Evolutionary conservation across 1,140 invertebrate genomes (phyloP).

Genomic region (Lysiphlebus fabarum): DNA sequence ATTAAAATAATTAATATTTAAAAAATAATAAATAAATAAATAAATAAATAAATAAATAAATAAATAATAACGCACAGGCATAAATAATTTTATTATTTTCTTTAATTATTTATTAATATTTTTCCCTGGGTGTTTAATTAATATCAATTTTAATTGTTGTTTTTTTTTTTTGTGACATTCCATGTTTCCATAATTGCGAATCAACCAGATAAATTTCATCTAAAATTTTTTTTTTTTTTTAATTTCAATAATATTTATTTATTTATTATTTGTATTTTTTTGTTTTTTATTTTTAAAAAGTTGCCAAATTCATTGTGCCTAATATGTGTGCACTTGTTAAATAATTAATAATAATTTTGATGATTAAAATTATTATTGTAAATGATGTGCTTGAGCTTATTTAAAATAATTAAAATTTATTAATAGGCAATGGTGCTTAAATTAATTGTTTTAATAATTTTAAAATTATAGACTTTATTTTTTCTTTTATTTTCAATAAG

Average conservation of each 20-base stretch:
- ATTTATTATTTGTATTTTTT: constrained; percentile 4
- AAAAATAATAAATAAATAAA: constrained; percentile 15
- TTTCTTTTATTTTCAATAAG: too few species aligned
- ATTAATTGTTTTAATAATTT: too few species aligned
- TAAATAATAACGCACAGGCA: constrained; percentile 7
- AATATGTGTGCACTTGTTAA: neutral
- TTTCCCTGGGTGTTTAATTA: constrained; percentile 17
- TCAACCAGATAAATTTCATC: neutral
- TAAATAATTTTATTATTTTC: constrained; percentile 18
- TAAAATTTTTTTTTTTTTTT: constrained; percentile 9
- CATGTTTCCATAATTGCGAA: constrained; percentile 41
- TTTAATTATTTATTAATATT: constrained; percentile 10
- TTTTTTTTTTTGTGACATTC: constrained; percentile 46
- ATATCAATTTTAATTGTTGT: constrained; percentile 30
- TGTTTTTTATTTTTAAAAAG: neutral
- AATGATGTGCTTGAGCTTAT: too few species aligned
- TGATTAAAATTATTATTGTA: too few species aligned
- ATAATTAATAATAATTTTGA: too few species aligned
- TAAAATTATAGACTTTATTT: too few species aligned
- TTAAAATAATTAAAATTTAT: too few species aligned
- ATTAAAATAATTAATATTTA: constrained; percentile 17
- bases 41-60: neutral
- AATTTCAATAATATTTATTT: constrained; percentile 11
- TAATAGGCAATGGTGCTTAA: too few species aligned
- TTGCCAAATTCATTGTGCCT: constrained; percentile 11